Base-by-base conservation (phyloP, 2,113 vertebrate genomes). In the Xenopus laevis region DNA sequence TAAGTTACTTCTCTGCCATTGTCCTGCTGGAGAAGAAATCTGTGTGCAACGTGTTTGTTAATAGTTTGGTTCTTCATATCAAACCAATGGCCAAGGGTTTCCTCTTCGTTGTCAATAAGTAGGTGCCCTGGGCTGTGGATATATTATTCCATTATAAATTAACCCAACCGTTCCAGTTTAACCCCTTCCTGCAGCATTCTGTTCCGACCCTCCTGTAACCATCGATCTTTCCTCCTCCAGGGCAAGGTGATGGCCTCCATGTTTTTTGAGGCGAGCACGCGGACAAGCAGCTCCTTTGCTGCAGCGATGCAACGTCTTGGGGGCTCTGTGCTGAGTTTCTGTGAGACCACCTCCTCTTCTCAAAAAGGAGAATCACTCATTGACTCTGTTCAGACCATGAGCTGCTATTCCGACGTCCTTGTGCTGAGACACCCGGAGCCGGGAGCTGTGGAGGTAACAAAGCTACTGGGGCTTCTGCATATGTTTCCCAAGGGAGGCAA, bases 241-340 rank as follows among this genome's bases (percentile, higher is more conserved):
- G 97, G 97, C 3, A 97, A 94, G 52, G 95, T 99, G 79, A 98
- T 98, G 97, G 97, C 93, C 0, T 96, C 91, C 82, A 98, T 99
- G 95, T 99, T 98, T 87, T 99, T 95, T 0, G 96, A 98, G 78
- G 97, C 89, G 1, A 99, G 97, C 93, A 99, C 96, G 0, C 90
- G 96, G 55, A 99, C 97, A 85, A 96, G 95, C 84, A 98, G 95
- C 84, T 98, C 95, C 66, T 98, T 99, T 0, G 84, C 94, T 0
- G 94, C 96, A 0, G 96, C 97, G 81, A 98, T 99, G 97, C 94
- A 88, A 80, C 92, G 97, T 0, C 87, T 99, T 3, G 97, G 97
- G 0, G 97, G 97, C 13, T 91, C 96, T 0, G 94, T 99, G 0
- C 87, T 99, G 62, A 91, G 94, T 79, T 98, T 98, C 84, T 91